A percentile compares a stretch with the other conserved stretches of the same genome.
Conservation (phyloP, 1,140 invertebrate species). For the Hycleus cichorii region DNA sequence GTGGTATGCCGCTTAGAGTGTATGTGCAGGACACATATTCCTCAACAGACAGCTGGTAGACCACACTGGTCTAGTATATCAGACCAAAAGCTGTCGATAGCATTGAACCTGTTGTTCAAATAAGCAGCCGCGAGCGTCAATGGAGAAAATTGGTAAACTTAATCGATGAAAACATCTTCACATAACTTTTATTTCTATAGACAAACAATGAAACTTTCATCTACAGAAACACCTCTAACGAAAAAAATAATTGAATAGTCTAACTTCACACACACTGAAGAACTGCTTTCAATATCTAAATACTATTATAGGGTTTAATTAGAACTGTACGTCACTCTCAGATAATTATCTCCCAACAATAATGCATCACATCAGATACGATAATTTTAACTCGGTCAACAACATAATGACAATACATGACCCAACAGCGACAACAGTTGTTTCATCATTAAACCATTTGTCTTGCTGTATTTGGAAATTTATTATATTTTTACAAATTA, state of each 20-base stretch:
- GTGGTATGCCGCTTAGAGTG: conserved; percentile 6
- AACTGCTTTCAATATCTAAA: conserved; percentile 7
- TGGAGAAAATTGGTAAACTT: conserved; percentile 31
- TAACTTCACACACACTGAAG: conserved; percentile 22
- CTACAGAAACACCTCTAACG: not conserved
- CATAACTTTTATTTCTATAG: no score
- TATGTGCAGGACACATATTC: conserved; percentile 11
- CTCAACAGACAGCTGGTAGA: conserved; percentile 21
- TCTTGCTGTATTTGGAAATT: no score
- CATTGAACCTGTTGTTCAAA: conserved; percentile 32
- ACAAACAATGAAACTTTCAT: not conserved
- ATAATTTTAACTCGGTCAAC: no score
- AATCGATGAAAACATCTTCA: conserved; percentile 17
- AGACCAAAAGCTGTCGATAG: conserved; percentile 28
- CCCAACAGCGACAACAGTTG: no score
- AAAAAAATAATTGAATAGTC: conserved; percentile 11
- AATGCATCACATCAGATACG: conserved; percentile 5
- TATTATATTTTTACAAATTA: no score
- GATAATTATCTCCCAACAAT: not conserved
- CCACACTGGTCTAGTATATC: conserved; percentile 16
- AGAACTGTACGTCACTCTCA: conserved; percentile 9
- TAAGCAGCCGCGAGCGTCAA: conserved; percentile 22
- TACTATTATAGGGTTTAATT: conserved; percentile 20
- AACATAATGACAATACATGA: no score
- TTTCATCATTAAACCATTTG: no score